Evolutionary conservation across 2,113 vertebrate genomes (phyloP).

Genomic region (Fregetta grallaria): DNA sequence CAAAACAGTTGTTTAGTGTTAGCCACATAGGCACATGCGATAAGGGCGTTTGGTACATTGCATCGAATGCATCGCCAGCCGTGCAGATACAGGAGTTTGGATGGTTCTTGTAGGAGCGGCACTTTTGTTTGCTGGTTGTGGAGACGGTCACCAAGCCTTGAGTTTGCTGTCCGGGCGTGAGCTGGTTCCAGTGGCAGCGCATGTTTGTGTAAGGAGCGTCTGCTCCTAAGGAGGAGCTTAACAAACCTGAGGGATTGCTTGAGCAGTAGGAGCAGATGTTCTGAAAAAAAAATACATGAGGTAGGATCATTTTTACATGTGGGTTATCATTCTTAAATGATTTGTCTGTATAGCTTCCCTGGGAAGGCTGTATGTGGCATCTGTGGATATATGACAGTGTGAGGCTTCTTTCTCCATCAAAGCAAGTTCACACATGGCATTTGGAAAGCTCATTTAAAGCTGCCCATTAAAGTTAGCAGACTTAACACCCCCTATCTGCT

Average conservation of each 20-base stretch:
- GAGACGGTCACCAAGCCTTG: background rate
- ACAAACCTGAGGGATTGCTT: background rate
- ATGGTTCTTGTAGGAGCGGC: background rate
- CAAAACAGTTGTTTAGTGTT: background rate
- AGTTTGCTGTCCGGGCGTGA: fast-evolving
- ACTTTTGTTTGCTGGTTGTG: background rate
- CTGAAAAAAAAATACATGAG: background rate
- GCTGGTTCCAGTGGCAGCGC: background rate
- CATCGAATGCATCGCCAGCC: fast-evolving
- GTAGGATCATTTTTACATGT: background rate
- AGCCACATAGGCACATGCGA: fast-evolving
- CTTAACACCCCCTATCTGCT: background rate
- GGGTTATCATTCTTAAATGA: background rate
- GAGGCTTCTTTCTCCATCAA: background rate
- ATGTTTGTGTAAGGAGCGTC: background rate
- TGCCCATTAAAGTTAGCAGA: background rate
- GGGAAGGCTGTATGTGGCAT: background rate
- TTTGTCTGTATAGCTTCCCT: background rate
- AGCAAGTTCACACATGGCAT: background rate
- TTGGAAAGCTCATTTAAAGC: background rate
- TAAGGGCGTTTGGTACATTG: background rate
- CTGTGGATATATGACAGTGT: background rate
- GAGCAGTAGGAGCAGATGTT: background rate
- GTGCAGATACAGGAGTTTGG: background rate
- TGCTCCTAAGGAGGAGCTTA: background rate